Conservation (phyloP, 2,113 vertebrate species). For the Sciurus niger region DNA sequence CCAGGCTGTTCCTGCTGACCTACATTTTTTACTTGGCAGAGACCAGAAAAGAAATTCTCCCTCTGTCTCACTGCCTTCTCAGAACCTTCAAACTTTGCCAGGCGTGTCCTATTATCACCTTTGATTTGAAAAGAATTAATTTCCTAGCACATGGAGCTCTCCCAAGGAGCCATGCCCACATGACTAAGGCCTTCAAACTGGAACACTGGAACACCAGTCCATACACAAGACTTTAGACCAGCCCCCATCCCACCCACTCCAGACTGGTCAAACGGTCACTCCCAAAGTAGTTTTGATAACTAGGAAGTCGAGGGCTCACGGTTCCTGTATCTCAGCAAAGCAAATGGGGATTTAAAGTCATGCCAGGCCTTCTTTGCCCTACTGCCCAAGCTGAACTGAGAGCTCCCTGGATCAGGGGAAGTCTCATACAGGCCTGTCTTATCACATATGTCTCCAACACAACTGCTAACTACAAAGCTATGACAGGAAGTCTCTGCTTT, state of each 20-base stretch:
- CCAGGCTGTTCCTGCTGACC: neutral
- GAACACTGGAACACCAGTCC: accelerated
- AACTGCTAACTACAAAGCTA: neutral
- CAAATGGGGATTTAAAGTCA: neutral
- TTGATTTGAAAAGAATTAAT: slow-evolving; percentile 64
- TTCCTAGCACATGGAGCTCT: slow-evolving; percentile 35
- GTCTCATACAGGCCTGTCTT: neutral
- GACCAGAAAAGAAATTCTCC: slow-evolving; percentile 30
- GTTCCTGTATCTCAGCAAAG: neutral
- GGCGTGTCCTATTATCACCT: slow-evolving; percentile 54
- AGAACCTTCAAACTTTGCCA: neutral
- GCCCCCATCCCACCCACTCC: no score
- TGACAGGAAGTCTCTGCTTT: neutral
- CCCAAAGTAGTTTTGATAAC: neutral
- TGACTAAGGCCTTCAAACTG: neutral
- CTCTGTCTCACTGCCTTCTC: neutral
- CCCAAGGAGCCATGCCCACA: neutral
- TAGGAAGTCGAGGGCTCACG: neutral
- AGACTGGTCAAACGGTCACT: neutral
- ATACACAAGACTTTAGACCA: neutral
- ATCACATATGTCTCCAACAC: neutral
- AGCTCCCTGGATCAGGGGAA: neutral
- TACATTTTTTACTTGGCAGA: slow-evolving; percentile 63
- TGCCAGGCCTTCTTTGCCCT: neutral
- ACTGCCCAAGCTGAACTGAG: neutral